A percentile compares a stretch with the other conserved stretches of the same genome.
phyloP scores from a whole-genome alignment of 2,797 vertebrate genomes.

The Ptychadena robeensis region DNA sequence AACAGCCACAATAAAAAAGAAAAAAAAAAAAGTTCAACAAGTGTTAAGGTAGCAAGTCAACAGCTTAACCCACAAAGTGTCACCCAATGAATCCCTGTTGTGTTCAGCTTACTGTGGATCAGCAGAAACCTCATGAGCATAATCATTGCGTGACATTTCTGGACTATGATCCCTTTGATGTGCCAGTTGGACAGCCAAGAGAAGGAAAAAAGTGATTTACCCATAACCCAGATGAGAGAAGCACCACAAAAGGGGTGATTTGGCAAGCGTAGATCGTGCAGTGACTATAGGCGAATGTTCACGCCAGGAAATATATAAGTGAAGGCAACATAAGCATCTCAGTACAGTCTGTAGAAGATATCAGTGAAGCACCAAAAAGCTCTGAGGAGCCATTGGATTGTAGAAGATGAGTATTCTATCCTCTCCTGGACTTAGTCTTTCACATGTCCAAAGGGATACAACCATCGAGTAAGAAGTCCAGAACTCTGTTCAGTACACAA shows the following conservation, averaged over 20 bases:
- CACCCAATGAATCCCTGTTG: background rate
- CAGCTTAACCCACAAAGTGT: background rate
- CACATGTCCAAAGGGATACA: background rate
- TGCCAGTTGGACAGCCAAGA: background rate
- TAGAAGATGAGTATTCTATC: background rate
- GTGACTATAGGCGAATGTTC: background rate
- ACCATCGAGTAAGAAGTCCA: too few species aligned
- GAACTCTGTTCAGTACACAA: background rate
- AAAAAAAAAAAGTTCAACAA: background rate
- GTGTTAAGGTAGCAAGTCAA: background rate
- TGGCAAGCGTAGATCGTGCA: background rate
- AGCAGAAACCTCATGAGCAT: background rate
- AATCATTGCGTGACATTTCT: background rate
- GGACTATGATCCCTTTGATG: background rate
- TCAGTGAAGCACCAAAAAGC: constrained; percentile 32
- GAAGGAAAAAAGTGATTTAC: background rate
- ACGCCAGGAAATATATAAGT: background rate
- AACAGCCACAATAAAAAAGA: background rate
- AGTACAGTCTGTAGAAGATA: background rate
- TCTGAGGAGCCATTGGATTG: constrained; percentile 15
- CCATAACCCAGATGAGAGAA: background rate
- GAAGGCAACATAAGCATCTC: constrained; percentile 16
- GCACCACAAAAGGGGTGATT: background rate
- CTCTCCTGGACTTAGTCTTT: background rate
- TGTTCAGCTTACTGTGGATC: background rate